Conservation (phyloP, 2,113 vertebrate genomes). For the Bombycilla garrulus region DNA sequence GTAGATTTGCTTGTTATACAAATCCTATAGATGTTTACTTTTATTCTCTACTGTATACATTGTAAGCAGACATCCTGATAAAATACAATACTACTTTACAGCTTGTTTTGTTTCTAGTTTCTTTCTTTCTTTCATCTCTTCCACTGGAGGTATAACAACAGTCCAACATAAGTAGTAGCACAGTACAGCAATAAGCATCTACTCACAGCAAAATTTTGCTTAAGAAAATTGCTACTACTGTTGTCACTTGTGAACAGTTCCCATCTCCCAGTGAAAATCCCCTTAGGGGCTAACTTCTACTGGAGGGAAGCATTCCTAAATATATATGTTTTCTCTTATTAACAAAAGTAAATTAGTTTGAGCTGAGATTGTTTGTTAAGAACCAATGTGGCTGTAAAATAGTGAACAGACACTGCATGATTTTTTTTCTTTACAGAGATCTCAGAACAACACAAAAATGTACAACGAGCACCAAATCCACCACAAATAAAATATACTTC, state of each 20-base stretch:
- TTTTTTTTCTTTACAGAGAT: neutral
- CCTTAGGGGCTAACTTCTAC: neutral
- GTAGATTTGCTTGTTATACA: neutral
- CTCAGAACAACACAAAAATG: neutral
- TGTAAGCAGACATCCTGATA: neutral
- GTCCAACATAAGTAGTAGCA: neutral
- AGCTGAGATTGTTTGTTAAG: neutral
- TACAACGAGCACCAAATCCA: neutral
- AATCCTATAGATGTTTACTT: neutral
- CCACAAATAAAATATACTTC: neutral
- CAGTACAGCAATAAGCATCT: neutral
- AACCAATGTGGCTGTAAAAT: neutral
- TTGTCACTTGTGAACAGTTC: neutral
- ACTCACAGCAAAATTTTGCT: neutral
- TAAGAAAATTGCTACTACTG: neutral
- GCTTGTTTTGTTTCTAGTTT: neutral
- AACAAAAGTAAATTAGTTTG: neutral
- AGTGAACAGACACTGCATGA: neutral
- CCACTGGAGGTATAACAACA: neutral
- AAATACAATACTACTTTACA: neutral
- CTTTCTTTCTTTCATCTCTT: neutral
- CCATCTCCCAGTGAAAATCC: neutral
- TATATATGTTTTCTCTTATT: neutral
- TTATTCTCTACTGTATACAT: neutral
- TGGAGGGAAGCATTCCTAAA: neutral